phyloP scores from a whole-genome alignment of 2,888 invertebrate genomes.

The Baronia brevicornis region DNA sequence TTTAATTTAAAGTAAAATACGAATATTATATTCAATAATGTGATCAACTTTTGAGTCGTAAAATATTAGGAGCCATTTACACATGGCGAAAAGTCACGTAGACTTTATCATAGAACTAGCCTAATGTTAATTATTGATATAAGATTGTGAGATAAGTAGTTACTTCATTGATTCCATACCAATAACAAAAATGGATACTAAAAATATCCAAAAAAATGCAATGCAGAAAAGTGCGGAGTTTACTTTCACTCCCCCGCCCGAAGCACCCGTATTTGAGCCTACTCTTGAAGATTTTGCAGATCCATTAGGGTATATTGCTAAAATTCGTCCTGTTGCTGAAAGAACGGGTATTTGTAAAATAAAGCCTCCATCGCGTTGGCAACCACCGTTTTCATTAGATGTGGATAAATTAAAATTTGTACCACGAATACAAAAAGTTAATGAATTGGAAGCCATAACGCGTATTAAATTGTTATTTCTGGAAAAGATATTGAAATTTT shows the following conservation, averaged over 20 bases:
- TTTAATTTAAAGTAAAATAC: conserved; percentile 8
- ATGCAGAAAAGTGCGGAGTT: conserved; percentile 71
- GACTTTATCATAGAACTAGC: conserved; percentile 33
- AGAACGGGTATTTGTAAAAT: conserved; percentile 86
- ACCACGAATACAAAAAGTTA: conserved; percentile 71
- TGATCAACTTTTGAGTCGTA: conserved; percentile 7
- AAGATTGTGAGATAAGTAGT: conserved; percentile 14
- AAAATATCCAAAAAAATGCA: conserved; percentile 70
- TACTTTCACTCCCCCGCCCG: conserved; percentile 72
- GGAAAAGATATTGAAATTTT: conserved; percentile 83
- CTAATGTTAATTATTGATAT: conserved; percentile 18
- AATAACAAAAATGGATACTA: conserved; percentile 53
- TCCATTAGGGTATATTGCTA: conserved; percentile 82
- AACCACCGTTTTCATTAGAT: conserved; percentile 86
- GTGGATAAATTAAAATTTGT: conserved; percentile 77
- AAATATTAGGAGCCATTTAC: conserved; percentile 65
- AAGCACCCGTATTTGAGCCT: conserved; percentile 83
- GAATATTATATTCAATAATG: conserved; percentile 12
- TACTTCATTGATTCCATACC: conserved; percentile 9
- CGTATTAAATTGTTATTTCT: conserved; percentile 83
- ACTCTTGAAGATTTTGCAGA: conserved; percentile 83
- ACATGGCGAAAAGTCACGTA: conserved; percentile 73
- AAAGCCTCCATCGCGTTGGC: conserved; percentile 83
- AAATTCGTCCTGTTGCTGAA: conserved; percentile 83
- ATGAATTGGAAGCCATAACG: conserved; percentile 80